Evolutionary conservation across 2,797 vertebrate genomes (phyloP).

Genomic region (Lophotriccus pileatus): DNA sequence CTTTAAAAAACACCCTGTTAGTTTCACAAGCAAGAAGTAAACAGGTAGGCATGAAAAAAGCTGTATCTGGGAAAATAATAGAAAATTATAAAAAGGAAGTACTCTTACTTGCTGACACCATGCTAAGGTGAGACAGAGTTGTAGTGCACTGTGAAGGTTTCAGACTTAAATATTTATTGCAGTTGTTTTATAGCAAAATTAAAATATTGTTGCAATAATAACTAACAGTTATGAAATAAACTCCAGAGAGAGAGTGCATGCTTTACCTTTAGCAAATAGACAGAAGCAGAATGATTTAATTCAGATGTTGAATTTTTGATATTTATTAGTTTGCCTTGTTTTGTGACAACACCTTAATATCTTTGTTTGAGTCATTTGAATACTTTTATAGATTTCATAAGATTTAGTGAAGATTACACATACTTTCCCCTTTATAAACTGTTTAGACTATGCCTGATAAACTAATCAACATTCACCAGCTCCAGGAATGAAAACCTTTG

Average conservation of each 20-base stretch:
- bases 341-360: not conserved
- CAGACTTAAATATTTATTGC: not conserved
- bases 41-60: not conserved
- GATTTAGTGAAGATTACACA: not conserved
- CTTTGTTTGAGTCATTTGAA: not conserved
- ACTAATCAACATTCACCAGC: not conserved
- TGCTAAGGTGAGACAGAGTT: not conserved
- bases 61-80: not conserved
- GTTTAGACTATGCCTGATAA: constrained; percentile 25
- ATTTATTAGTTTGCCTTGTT: not conserved
- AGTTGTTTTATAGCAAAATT: not conserved
- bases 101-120: not conserved
- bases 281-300: not conserved
- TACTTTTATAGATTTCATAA: not conserved
- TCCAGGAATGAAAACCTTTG: constrained; percentile 12
- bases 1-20: not conserved
- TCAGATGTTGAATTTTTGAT: not conserved
- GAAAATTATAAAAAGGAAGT: not conserved
- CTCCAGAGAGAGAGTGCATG: not conserved
- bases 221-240: not conserved
- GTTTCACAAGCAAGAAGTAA: not conserved
- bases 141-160: not conserved
- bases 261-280: not conserved
- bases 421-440: constrained; percentile 2
- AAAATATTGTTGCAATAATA: not conserved